Conservation (phyloP, 2,797 vertebrate species). For the Ataeniobius toweri region DNA sequence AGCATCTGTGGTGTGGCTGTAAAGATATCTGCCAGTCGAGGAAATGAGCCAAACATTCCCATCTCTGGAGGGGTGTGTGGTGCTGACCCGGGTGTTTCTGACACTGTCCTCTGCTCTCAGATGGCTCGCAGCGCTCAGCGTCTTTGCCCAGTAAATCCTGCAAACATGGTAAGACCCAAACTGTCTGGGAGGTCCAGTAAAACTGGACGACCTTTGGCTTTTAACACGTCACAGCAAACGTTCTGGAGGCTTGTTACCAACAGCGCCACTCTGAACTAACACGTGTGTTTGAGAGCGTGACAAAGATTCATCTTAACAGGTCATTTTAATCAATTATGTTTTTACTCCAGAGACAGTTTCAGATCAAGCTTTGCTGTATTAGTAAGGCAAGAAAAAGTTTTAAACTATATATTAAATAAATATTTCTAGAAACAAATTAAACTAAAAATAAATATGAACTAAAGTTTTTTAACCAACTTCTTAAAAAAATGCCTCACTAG, state of each 20-base stretch:
- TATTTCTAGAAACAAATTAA: background rate
- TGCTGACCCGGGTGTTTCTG: conserved; percentile 20
- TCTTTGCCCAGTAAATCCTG: conserved; percentile 88
- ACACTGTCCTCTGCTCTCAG: conserved; percentile 85
- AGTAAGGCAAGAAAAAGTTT: background rate
- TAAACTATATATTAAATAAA: background rate
- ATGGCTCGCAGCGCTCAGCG: conserved; percentile 89
- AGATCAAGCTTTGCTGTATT: background rate
- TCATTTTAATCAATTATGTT: conserved; percentile 8
- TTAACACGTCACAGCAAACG: conserved; percentile 49
- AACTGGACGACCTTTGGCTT: conserved; percentile 45
- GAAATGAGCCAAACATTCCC: conserved; percentile 19
- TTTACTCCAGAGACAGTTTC: background rate
- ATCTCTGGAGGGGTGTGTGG: background rate
- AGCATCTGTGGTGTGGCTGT: background rate
- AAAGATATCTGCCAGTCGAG: too few species aligned
- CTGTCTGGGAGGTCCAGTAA: conserved; percentile 14
- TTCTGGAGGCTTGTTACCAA: conserved; percentile 33
- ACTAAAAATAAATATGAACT: background rate
- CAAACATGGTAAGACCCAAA: conserved; percentile 90
- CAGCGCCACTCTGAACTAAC: conserved; percentile 53
- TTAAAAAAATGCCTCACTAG: background rate
- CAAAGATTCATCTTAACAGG: conserved; percentile 29
- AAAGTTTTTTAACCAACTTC: background rate
- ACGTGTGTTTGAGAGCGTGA: conserved; percentile 19